Evolutionary conservation across 1,140 invertebrate genomes (phyloP).

Genomic region (Bombus haemorrhoidalis): DNA sequence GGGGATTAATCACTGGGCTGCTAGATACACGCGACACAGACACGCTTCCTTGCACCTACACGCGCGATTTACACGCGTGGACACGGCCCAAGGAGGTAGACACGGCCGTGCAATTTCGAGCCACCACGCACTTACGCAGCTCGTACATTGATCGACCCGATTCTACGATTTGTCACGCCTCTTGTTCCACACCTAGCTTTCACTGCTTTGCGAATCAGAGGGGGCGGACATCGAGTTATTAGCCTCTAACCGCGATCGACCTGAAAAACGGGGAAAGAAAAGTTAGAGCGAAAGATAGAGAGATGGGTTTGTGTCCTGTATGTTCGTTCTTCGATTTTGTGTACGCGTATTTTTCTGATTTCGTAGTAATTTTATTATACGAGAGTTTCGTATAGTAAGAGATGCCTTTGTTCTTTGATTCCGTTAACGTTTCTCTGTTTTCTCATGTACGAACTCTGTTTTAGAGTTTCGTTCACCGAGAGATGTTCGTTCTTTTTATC

Average conservation of each 20-base stretch:
- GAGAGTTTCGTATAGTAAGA: background rate
- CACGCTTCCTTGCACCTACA: conserved; percentile 20
- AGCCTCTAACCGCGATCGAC: background rate
- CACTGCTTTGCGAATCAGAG: conserved; percentile 63
- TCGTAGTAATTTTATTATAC: background rate
- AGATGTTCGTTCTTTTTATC: too few relatives aligned
- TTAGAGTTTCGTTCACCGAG: too few relatives aligned
- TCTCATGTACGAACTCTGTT: too few relatives aligned
- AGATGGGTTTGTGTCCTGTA: background rate
- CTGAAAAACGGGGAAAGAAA: background rate
- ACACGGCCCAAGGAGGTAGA: conserved; percentile 33
- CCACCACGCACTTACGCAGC: conserved; percentile 52
- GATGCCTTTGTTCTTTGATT: too few relatives aligned
- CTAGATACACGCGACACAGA: conserved; percentile 15
- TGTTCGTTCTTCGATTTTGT: background rate
- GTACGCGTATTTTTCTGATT: background rate
- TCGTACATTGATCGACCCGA: conserved; percentile 70
- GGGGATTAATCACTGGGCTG: conserved; percentile 61
- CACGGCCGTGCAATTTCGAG: conserved; percentile 45
- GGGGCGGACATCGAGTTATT: conserved; percentile 61
- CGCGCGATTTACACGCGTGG: conserved; percentile 34
- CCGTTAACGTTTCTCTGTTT: too few relatives aligned
- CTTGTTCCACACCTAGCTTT: conserved; percentile 74
- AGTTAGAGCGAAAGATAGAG: background rate
- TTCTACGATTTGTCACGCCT: conserved; percentile 75